Conservation (phyloP, 2,888 invertebrate genomes). For the Watsonalla binaria region DNA sequence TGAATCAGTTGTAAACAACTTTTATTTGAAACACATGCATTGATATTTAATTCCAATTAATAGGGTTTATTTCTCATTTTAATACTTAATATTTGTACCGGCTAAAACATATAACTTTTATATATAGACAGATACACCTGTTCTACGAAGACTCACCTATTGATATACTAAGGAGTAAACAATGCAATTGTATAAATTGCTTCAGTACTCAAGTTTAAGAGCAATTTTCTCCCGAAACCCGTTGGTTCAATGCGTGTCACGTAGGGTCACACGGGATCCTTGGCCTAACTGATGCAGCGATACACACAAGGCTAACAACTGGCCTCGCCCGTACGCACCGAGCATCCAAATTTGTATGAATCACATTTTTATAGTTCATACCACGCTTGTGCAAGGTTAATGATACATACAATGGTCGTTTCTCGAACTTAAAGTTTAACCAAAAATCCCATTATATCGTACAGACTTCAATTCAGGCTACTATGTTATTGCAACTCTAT, state of each 20-base stretch:
- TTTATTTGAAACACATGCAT: too few species aligned
- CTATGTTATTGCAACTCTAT: too few species aligned
- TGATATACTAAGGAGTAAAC: too few species aligned
- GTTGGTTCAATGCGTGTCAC: constrained; percentile 40
- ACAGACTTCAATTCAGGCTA: too few species aligned
- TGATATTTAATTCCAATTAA: too few species aligned
- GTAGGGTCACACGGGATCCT: constrained; percentile 49
- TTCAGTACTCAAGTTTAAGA: neutral
- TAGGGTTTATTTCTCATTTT: too few species aligned
- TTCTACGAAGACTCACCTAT: too few species aligned
- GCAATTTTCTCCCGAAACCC: constrained; percentile 7
- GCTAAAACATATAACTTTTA: too few species aligned
- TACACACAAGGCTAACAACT: constrained; percentile 54
- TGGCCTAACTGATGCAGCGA: constrained; percentile 56
- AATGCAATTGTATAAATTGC: neutral
- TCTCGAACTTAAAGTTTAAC: constrained; percentile 7
- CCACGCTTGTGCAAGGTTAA: constrained; percentile 44
- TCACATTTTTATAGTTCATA: constrained; percentile 43
- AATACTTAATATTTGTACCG: too few species aligned
- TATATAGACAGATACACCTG: too few species aligned
- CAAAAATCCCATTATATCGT: neutral
- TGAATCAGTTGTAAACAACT: too few species aligned
- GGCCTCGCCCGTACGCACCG: constrained; percentile 60
- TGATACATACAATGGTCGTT: constrained; percentile 26
- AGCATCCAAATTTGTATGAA: constrained; percentile 62